phyloP scores from a whole-genome alignment of 2,888 invertebrate genomes.

The Norana najaformis region DNA sequence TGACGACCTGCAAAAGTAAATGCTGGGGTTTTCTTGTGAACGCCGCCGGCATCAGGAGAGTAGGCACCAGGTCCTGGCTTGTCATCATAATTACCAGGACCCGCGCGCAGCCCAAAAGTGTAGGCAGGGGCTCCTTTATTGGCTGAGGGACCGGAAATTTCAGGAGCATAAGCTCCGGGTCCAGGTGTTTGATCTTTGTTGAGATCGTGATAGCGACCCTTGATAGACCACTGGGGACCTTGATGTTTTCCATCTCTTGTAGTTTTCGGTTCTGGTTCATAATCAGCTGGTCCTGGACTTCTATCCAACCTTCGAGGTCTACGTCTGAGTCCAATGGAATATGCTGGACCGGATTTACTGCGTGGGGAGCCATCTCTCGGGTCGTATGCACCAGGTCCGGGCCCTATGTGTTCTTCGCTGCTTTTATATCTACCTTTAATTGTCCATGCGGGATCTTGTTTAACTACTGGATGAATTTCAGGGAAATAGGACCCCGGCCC shows the following conservation, averaged over 20 bases:
- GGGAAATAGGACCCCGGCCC: slow-evolving; percentile 29
- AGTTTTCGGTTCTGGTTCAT: not conserved
- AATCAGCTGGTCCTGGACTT: slow-evolving; percentile 30
- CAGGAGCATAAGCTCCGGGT: slow-evolving; percentile 26
- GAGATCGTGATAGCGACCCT: not conserved
- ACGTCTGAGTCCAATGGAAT: slow-evolving; percentile 28
- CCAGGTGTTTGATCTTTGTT: slow-evolving; percentile 26
- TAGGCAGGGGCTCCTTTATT: slow-evolving; percentile 16
- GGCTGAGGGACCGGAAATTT: not conserved
- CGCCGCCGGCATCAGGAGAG: not conserved
- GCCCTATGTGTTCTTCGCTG: not conserved
- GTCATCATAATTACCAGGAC: not conserved
- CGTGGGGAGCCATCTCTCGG: not conserved
- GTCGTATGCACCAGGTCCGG: slow-evolving; percentile 29
- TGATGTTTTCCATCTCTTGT: slow-evolving; percentile 10
- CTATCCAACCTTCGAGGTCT: not conserved
- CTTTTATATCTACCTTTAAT: slow-evolving; percentile 5
- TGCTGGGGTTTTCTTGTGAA: slow-evolving; percentile 16
- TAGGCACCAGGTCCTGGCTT: slow-evolving; percentile 19
- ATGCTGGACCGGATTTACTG: slow-evolving; percentile 24
- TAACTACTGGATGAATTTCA: slow-evolving; percentile 24
- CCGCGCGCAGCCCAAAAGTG: not conserved
- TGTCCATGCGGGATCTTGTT: slow-evolving; percentile 27
- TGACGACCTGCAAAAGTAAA: not conserved
- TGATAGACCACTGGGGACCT: slow-evolving; percentile 32